Conservation (phyloP, 2,797 vertebrate genomes). For the Tolypeutes matacus region DNA sequence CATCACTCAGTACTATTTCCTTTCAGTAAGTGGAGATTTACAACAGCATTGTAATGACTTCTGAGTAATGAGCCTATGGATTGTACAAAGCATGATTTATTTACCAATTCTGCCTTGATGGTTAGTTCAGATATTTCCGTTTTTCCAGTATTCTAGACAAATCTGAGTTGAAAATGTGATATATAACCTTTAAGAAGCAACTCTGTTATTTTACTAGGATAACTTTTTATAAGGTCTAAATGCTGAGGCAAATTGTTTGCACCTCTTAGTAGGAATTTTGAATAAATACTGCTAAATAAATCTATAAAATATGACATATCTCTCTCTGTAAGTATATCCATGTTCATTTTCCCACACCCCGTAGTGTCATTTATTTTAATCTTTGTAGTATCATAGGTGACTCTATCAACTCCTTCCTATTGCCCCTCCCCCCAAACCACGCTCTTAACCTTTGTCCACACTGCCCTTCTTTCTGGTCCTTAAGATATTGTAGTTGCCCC, state of each 20-base stretch:
- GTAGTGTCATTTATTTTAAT: not conserved
- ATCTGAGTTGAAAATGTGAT: not conserved
- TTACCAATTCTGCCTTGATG: constrained; percentile 65
- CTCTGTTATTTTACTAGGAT: constrained; percentile 10
- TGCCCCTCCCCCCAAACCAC: rapidly evolving
- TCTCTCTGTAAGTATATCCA: rapidly evolving
- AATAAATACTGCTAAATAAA: not conserved
- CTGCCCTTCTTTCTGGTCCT: not conserved
- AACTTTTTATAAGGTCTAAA: constrained; percentile 6
- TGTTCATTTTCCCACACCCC: not conserved
- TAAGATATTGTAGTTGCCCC: not conserved
- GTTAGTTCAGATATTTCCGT: constrained; percentile 46
- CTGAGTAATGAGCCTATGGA: constrained; percentile 72
- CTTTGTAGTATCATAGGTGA: not conserved
- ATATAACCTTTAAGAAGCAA: constrained; percentile 18
- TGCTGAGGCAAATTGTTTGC: not conserved
- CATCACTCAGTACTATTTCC: constrained; percentile 75
- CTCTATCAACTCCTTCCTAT: not conserved
- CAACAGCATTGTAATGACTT: constrained; percentile 73
- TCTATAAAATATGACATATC: not conserved
- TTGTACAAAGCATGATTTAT: constrained; percentile 74
- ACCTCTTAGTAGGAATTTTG: not conserved
- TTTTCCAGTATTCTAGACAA: constrained; percentile 55
- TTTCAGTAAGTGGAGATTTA: constrained; percentile 75
- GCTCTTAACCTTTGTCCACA: not conserved